These are phyloP conservation scores for Idris sp. DNA, from an alignment of 1,140 invertebrate species.

Conservation along the genomic window DNA sequence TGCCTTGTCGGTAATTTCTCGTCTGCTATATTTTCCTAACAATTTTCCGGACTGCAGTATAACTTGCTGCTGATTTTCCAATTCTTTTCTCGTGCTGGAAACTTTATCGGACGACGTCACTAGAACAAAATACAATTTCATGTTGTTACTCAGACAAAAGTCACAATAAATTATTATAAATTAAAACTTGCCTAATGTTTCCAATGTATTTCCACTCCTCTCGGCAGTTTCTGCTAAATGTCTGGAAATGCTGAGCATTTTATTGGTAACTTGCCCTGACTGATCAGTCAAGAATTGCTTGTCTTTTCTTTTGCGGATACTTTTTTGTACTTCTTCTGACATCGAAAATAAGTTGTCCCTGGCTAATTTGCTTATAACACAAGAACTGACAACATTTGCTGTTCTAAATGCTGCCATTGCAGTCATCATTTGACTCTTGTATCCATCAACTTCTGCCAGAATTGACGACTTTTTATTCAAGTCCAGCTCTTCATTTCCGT, in stretches of 20 bases:
- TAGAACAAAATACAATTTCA: constrained; percentile 63
- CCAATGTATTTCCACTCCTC: constrained; percentile 89
- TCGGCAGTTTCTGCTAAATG: constrained; percentile 92
- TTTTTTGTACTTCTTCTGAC: constrained; percentile 79
- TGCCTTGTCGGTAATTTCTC: constrained; percentile 96
- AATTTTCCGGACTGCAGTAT: constrained; percentile 93
- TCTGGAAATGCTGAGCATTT: constrained; percentile 88
- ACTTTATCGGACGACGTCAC: constrained; percentile 76
- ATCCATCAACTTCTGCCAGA: constrained; percentile 82
- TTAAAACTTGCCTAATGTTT: constrained; percentile 89
- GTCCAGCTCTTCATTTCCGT: constrained; percentile 81
- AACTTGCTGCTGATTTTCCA: constrained; percentile 89
- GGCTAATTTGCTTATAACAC: constrained; percentile 85
- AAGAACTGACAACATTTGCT: constrained; percentile 85
- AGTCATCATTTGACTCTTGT: constrained; percentile 84
- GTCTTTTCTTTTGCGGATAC: constrained; percentile 82
- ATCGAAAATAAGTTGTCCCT: constrained; percentile 83
- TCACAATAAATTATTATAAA: no score
- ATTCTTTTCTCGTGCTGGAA: constrained; percentile 89
- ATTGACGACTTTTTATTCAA: constrained; percentile 82
- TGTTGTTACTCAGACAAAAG: no score
- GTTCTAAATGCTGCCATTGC: constrained; percentile 87
- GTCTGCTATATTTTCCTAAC: constrained; percentile 93
- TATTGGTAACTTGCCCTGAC: constrained; percentile 88
- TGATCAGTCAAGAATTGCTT: constrained; percentile 82